These are phyloP conservation scores for Falco columbarius DNA, from an alignment of 2,797 vertebrate genomes.

Conservation along the genomic window DNA sequence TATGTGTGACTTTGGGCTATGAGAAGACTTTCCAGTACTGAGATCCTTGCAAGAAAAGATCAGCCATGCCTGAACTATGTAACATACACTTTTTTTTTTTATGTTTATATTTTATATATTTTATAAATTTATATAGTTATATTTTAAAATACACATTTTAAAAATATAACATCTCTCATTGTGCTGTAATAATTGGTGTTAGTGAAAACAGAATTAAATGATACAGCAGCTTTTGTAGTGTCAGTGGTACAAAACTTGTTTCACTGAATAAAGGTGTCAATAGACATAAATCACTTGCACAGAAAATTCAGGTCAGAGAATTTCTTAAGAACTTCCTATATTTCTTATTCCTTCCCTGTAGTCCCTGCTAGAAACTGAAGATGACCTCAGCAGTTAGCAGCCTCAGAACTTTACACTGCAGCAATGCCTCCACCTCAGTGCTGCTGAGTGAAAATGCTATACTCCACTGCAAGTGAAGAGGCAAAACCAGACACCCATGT, in stretches of 20 bases:
- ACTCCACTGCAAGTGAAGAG: background rate
- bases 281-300: background rate
- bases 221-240: background rate
- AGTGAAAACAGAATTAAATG: background rate
- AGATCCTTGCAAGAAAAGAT: background rate
- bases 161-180: background rate
- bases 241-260: background rate
- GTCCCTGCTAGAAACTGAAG: background rate
- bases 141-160: background rate
- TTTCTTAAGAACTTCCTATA: background rate
- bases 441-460: background rate
- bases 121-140: too few relatives aligned
- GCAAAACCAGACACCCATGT: background rate
- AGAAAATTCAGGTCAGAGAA: background rate
- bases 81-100: background rate
- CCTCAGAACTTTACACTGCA: background rate
- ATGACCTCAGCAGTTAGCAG: background rate
- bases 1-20: background rate
- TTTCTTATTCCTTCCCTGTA: background rate
- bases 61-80: background rate
- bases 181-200: background rate
- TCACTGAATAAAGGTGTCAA: background rate
- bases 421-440: background rate
- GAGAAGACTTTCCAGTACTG: background rate
- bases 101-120: too few relatives aligned